A percentile compares a stretch with the other conserved stretches of the same genome.
These are phyloP conservation scores for Propithecus coquereli DNA, from an alignment of 2,113 vertebrate species.

Conservation along the genomic window DNA sequence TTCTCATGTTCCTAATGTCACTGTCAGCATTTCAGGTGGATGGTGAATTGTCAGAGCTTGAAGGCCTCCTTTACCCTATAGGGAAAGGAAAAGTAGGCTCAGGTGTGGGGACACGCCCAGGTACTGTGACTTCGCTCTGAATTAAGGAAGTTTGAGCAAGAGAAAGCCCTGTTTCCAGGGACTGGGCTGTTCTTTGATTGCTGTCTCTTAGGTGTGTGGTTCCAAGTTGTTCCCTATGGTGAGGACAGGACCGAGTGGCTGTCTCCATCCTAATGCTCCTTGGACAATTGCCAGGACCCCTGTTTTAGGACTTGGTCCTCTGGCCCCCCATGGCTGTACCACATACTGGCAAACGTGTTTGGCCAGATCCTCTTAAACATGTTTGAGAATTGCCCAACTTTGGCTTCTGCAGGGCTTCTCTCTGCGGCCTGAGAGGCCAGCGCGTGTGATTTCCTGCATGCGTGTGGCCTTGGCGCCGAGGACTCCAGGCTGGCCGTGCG, in stretches of 20 bases:
- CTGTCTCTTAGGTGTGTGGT: too few relatives aligned
- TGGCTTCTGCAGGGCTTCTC: not conserved
- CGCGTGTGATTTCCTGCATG: not conserved
- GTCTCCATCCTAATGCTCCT: accelerated
- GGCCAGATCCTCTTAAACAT: not conserved
- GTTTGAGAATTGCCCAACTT: not conserved
- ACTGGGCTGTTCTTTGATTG: not conserved
- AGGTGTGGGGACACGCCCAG: accelerated
- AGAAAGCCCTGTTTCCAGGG: not conserved
- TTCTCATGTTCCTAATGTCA: not conserved
- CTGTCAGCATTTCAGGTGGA: not conserved
- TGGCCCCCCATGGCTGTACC: not conserved
- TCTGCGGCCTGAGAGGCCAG: not conserved
- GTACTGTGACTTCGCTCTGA: not conserved
- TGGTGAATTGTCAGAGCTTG: not conserved
- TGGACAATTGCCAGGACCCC: not conserved
- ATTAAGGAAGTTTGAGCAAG: not conserved
- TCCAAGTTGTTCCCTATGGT: not conserved
- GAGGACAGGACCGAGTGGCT: too few relatives aligned
- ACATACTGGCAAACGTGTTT: not conserved
- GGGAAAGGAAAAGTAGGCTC: not conserved
- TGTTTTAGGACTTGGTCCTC: not conserved
- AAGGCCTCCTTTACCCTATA: not conserved
- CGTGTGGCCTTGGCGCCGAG: not conserved
- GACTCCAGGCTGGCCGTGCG: not conserved